Evolutionary conservation across 2,888 invertebrate genomes (phyloP), one percentile per base, ranked within the genome.

Genomic region (Hypercompe scribonia): DNA sequence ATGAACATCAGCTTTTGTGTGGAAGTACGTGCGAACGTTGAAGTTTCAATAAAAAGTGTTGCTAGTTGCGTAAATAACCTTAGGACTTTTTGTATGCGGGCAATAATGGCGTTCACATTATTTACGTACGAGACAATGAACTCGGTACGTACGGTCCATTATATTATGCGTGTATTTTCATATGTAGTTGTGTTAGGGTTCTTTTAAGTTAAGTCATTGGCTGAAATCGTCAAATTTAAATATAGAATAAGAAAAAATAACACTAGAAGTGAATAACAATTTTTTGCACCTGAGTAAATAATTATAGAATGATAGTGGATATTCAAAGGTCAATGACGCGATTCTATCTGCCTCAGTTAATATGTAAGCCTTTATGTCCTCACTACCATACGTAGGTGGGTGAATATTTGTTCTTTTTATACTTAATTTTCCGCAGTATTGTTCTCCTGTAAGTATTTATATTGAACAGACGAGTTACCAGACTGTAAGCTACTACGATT

Each of bases 31-130:
- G 85, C 78, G 82, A 85, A 83, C 72, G 79, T 77, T 77, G 68
- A 75, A 58, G 65, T 76, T 72, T 78, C 68, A 64, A 85, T 80
- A 83, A 83, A 85, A 85, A 81, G 76, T 78, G 68, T 84, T 81
- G 78, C 78, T 76, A 83, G 75, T 83, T 84, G 85, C 78, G 84
- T 81, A 85, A 83, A 83, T 77, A 79, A 75, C 80, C 78, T 82
- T 80, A 82, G 70, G 61, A 11, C 54, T 54, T 81, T 84, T 83
- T 83, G 77, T 83, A 76, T 73, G 46, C 74, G 33, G 76, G 75
- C 74, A 78, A 78, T 74, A 71, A 65, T 74, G 73, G 75, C 77
- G 73, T 73, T 81, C 81, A 82, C 79, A 76, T 77, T 79, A 84
- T 78, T 81, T 78, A 80, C 66, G 50, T 69, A 68, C 50, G 72